Base-by-base conservation (phyloP, 23 tunicate species). In the Ciona savignyi region DNA sequence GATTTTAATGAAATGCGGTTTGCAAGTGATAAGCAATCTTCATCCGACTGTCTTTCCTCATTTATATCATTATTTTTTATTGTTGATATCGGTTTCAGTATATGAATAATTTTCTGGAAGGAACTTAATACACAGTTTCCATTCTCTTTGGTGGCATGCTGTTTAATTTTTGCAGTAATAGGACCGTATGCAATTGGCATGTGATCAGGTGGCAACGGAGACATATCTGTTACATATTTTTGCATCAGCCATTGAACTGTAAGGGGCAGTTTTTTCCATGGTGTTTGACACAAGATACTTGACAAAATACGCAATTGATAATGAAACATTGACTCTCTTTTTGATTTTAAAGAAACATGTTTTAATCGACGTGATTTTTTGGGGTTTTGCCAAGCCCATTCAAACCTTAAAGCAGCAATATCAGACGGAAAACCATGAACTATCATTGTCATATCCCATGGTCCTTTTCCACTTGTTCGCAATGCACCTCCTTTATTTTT, bases 311-410 rank as follows among this genome's bases (percentile, higher is more conserved):
- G 80, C 0, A 93, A 82, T 3, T 86, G 67, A 60, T 67, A 90
- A 35, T 78, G 79, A 76, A 68, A 84, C 29, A 65, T 32, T 2
- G 90, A 63, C 66, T 90, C 97, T 34, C 71, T 81, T 51, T 81
- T 61, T 33, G 31, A 60, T 70, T 90, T 90, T 25, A 72, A 34
- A 4, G 77, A 1, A 15, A 93, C 77, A 67, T 93, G 93, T 26
- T 67, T 67, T 0, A 93, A 73, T 33, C 98, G 60, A 0, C 88
- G 35, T 32, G 98, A 93, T 72, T 70, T 0, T 0, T 76, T 73
- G 11, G 98, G 98, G 56, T 93, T 84, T 78, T 93, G 98, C 98
- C 98, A 93, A 4, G 98, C 98, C 98, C 98, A 93, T 74, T 93
- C 98, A 74, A 93, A 93, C 42, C 90, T 42, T 33, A 90, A 76